phyloP scores from a whole-genome alignment of 2,888 invertebrate species.

The Chloroclysta siterata region DNA sequence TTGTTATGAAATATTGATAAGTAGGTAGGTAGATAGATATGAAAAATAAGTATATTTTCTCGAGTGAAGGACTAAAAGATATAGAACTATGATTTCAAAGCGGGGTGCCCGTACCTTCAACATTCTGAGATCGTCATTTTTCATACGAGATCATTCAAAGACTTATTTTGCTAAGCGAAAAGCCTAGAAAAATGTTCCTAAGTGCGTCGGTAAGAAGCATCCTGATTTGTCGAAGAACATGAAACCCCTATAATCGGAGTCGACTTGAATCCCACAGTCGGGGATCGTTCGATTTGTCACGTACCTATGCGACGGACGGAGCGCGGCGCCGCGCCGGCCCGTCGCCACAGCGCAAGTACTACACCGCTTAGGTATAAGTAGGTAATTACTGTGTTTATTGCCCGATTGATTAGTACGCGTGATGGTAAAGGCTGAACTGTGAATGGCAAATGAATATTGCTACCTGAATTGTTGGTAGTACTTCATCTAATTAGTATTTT shows the following conservation, averaged over 20 bases:
- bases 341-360: slow-evolving; percentile 53
- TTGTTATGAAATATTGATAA: too few relatives aligned
- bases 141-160: too few relatives aligned
- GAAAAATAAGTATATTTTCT: too few relatives aligned
- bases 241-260: neutral
- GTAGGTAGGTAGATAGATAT: too few relatives aligned
- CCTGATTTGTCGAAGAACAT: neutral
- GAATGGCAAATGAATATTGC: slow-evolving; percentile 17
- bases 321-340: slow-evolving; percentile 55
- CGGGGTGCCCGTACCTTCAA: too few relatives aligned
- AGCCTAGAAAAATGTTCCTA: too few relatives aligned
- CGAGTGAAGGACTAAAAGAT: too few relatives aligned
- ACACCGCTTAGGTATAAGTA: slow-evolving; percentile 50
- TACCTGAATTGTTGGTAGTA: neutral
- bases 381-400: slow-evolving; percentile 49
- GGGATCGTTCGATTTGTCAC: slow-evolving; percentile 54
- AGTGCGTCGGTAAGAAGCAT: too few relatives aligned
- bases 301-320: slow-evolving; percentile 51
- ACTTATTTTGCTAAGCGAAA: too few relatives aligned
- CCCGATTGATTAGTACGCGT: slow-evolving; percentile 19
- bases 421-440: slow-evolving; percentile 15
- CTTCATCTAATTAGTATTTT: too few relatives aligned
- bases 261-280: slow-evolving; percentile 17
- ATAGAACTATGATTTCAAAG: too few relatives aligned
- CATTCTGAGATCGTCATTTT: too few relatives aligned